Percentiles rank a stretch among this genome's conserved stretches.
phyloP scores from a whole-genome alignment of 2,888 invertebrate species.

The Stomorhina lunata region DNA sequence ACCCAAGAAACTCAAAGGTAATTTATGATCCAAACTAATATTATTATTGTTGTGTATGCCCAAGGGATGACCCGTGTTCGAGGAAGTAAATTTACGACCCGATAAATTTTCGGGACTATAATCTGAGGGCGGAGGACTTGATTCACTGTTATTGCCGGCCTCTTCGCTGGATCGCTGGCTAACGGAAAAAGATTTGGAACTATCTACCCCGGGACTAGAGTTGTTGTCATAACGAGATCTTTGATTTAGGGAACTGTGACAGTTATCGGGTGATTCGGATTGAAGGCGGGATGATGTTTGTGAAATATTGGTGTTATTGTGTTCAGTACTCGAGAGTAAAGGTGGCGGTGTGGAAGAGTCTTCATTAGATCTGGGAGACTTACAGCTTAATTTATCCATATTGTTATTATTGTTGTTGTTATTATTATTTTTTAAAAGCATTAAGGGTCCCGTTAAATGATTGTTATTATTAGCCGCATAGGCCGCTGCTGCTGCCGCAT shows the following conservation, averaged over 20 bases:
- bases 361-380: conserved; percentile 72
- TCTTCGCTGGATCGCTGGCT: conserved; percentile 79
- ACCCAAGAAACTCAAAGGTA: conserved; percentile 81
- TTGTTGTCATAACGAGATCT: conserved; percentile 76
- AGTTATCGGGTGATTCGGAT: conserved; percentile 78
- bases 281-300: conserved; percentile 76
- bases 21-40: conserved; percentile 78
- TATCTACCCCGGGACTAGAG: conserved; percentile 79
- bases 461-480: conserved; percentile 75
- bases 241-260: conserved; percentile 69
- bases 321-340: conserved; percentile 66
- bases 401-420: conserved; percentile 39
- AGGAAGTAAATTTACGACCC: conserved; percentile 66
- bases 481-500: conserved; percentile 75
- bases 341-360: conserved; percentile 77
- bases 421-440: conserved; percentile 72
- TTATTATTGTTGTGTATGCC: conserved; percentile 67
- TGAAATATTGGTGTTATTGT: conserved; percentile 67
- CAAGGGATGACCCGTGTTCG: conserved; percentile 63
- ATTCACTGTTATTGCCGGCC: conserved; percentile 77
- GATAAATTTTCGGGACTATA: conserved; percentile 69
- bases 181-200: conserved; percentile 78
- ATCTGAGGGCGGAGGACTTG: conserved; percentile 77
- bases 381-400: conserved; percentile 65
- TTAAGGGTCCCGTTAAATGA: conserved; percentile 72